These are phyloP conservation scores for Watsonalla cultraria DNA, from an alignment of 2,888 invertebrate genomes.

Conservation along the genomic window DNA sequence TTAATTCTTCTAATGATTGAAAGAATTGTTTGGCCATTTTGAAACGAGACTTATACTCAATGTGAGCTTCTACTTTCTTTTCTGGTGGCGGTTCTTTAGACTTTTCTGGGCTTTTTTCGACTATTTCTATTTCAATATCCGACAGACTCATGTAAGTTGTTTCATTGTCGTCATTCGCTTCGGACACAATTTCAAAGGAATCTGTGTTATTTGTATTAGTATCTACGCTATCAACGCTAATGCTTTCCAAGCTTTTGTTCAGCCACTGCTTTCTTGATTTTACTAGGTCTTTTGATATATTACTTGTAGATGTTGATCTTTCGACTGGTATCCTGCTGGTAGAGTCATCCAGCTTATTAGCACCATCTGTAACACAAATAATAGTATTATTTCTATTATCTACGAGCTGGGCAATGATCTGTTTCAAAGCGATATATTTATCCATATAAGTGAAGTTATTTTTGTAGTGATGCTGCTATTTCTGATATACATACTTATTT, in stretches of 20 bases:
- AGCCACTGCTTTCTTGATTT: conserved; percentile 25
- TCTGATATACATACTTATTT: neutral
- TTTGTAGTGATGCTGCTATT: neutral
- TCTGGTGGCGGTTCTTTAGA: conserved; percentile 45
- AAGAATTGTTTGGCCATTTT: conserved; percentile 71
- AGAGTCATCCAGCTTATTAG: conserved; percentile 22
- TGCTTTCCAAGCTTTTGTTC: conserved; percentile 30
- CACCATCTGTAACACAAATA: conserved; percentile 38
- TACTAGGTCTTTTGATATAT: conserved; percentile 10
- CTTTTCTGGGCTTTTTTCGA: conserved; percentile 48
- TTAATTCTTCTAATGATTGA: conserved; percentile 66
- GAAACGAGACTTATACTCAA: conserved; percentile 68
- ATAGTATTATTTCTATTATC: neutral
- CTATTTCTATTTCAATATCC: conserved; percentile 67
- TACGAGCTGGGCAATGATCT: too few relatives aligned
- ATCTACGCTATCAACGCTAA: conserved; percentile 34
- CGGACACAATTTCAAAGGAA: conserved; percentile 35
- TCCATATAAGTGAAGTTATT: too few relatives aligned
- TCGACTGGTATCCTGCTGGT: conserved; percentile 3
- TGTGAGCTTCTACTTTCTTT: conserved; percentile 35
- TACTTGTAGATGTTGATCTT: conserved; percentile 3
- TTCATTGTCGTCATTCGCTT: conserved; percentile 38
- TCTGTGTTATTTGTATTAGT: conserved; percentile 35
- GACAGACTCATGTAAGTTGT: conserved; percentile 56
- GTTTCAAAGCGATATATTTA: too few relatives aligned